phyloP scores from a whole-genome alignment of 2,888 invertebrate genomes.

The Octonoba sinensis region DNA sequence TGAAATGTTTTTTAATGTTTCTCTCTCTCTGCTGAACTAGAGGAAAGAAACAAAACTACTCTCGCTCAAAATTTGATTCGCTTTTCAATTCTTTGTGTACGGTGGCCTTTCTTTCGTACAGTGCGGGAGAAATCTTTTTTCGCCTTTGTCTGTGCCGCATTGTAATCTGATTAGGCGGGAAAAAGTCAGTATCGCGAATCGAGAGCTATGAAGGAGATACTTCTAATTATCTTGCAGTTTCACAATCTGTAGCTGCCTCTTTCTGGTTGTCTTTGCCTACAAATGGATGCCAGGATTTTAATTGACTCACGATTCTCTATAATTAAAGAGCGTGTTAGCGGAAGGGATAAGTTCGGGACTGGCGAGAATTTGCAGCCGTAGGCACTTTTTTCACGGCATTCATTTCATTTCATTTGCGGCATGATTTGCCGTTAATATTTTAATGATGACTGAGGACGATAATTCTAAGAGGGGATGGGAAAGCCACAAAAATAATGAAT shows the following conservation, averaged over 20 bases:
- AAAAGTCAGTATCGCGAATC: slow-evolving; percentile 5
- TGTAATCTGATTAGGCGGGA: slow-evolving; percentile 48
- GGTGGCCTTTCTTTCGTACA: no score
- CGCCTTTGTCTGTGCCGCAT: slow-evolving; percentile 23
- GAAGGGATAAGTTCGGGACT: slow-evolving; percentile 38
- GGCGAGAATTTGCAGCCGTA: slow-evolving; percentile 28
- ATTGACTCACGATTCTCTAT: slow-evolving; percentile 55
- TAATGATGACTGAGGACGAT: slow-evolving; percentile 34
- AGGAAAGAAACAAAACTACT: no score
- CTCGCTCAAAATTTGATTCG: no score
- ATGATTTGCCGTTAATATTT: slow-evolving; percentile 50
- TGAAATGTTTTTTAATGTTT: slow-evolving; percentile 22
- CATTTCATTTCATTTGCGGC: slow-evolving; percentile 55
- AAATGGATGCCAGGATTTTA: slow-evolving; percentile 33
- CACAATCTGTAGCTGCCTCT: slow-evolving; percentile 9
- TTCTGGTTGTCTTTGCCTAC: slow-evolving; percentile 13
- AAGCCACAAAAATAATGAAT: no score
- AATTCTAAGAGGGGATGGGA: no score
- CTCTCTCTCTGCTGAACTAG: neutral
- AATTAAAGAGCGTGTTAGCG: slow-evolving; percentile 51
- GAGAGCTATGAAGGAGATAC: slow-evolving; percentile 37
- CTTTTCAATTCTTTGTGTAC: no score
- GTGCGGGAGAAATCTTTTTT: no score
- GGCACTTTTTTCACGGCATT: slow-evolving; percentile 32
- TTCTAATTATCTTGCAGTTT: slow-evolving; percentile 58